Percentiles rank a stretch among this genome's conserved stretches.
Evolutionary conservation across 1,140 invertebrate species (phyloP).

Genomic region (Manduca sexta): DNA sequence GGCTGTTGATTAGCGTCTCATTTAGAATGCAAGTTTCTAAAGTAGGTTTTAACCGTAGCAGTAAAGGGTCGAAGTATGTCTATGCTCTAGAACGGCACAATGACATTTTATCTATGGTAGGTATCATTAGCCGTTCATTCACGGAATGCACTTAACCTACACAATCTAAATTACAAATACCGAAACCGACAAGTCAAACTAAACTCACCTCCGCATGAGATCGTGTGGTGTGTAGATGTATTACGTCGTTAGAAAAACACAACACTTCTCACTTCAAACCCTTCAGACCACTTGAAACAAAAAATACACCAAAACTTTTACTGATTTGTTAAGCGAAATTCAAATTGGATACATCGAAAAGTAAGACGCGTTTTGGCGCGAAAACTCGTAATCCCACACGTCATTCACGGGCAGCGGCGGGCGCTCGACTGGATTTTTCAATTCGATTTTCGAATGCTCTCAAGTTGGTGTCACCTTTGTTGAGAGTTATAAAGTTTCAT

Average conservation of each 20-base stretch:
- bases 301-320: neutral
- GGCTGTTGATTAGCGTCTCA: too few species aligned
- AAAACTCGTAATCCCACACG: slow-evolving; percentile 23
- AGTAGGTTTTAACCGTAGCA: too few species aligned
- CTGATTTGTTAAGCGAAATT: neutral
- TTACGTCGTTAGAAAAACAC: slow-evolving; percentile 7
- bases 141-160: slow-evolving; percentile 1
- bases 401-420: slow-evolving; percentile 21
- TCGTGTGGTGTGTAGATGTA: slow-evolving; percentile 19
- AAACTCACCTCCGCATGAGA: slow-evolving; percentile 30
- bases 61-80: too few species aligned
- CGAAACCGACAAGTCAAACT: slow-evolving; percentile 23
- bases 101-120: too few species aligned
- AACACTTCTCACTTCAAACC: slow-evolving; percentile 15
- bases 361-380: slow-evolving; percentile 33
- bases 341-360: slow-evolving; percentile 14
- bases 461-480: neutral
- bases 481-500: neutral
- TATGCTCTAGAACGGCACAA: too few species aligned
- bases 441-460: slow-evolving; percentile 3
- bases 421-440: slow-evolving; percentile 33
- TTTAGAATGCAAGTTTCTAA: too few species aligned
- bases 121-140: too few species aligned
- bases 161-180: slow-evolving; percentile 7
- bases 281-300: neutral